Percentiles rank a stretch among this genome's conserved stretches.
phyloP scores from a whole-genome alignment of 1,140 invertebrate species.

The Drosophila tropicalis region DNA sequence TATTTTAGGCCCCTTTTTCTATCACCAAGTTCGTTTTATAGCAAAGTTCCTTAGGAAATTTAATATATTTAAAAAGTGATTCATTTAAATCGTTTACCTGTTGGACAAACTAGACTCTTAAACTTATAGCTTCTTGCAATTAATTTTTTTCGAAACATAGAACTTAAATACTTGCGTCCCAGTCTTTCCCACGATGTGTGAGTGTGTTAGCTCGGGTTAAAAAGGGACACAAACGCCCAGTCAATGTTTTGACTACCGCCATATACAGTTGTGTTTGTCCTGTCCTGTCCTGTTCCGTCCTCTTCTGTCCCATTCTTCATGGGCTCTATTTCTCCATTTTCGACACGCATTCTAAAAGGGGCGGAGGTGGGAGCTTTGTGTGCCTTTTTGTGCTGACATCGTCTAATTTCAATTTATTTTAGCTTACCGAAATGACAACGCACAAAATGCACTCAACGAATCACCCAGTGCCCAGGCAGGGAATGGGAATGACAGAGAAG shows the following conservation, averaged over 20 bases:
- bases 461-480: neutral
- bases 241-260: constrained; percentile 56
- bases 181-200: neutral
- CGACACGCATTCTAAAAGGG: neutral
- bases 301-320: neutral
- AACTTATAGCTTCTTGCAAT: neutral
- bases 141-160: constrained; percentile 1
- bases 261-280: neutral
- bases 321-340: constrained; percentile 23
- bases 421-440: constrained; percentile 70
- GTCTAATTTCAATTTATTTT: constrained; percentile 80
- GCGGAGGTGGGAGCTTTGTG: neutral
- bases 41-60: neutral
- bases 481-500: neutral
- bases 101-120: neutral
- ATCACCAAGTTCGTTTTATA: no score
- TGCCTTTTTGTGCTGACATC: constrained; percentile 71
- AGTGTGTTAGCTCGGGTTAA: no score
- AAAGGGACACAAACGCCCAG: constrained; percentile 24
- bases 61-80: neutral
- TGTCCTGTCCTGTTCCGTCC: no score
- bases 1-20: no score
- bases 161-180: neutral
- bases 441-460: constrained; percentile 62
- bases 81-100: constrained; percentile 1